Conservation (phyloP, 1,140 invertebrate genomes). For the Carposina sasakii region DNA sequence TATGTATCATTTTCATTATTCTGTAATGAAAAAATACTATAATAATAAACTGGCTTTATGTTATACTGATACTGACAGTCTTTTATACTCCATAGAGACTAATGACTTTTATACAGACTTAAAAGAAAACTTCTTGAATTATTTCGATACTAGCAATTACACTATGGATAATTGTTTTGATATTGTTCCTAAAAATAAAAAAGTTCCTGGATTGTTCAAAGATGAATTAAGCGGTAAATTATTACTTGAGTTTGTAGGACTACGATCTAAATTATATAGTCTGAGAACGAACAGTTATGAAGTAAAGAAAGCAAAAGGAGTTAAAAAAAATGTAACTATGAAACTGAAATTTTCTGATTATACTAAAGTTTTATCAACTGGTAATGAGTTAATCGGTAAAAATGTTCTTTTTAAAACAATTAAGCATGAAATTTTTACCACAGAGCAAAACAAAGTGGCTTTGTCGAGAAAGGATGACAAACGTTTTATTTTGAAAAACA, state of each 20-base stretch:
- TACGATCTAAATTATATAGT: neutral
- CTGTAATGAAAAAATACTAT: conserved; percentile 5
- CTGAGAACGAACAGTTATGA: neutral
- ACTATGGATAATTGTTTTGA: neutral
- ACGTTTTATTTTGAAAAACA: conserved; percentile 1
- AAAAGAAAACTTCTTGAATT: neutral
- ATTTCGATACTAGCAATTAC: conserved; percentile 10
- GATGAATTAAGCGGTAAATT: neutral
- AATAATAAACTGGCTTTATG: neutral
- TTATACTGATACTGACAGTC: conserved; percentile 10
- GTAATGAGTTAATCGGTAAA: conserved; percentile 3
- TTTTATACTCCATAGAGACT: conserved; percentile 5
- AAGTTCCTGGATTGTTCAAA: conserved; percentile 7
- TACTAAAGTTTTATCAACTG: neutral
- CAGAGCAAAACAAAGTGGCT: conserved; percentile 6
- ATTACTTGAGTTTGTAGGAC: neutral
- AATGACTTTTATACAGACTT: conserved; percentile 3
- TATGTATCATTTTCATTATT: no score
- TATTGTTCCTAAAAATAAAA: conserved; percentile 1
- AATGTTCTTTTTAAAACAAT: conserved; percentile 5
- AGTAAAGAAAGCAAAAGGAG: conserved; percentile 5
- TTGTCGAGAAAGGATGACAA: conserved; percentile 9
- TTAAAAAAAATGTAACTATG: neutral
- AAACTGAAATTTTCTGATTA: neutral
- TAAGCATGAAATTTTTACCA: conserved; percentile 10